These are phyloP conservation scores for Columbina picui DNA, from an alignment of 2,113 vertebrate genomes.

Conservation along the genomic window DNA sequence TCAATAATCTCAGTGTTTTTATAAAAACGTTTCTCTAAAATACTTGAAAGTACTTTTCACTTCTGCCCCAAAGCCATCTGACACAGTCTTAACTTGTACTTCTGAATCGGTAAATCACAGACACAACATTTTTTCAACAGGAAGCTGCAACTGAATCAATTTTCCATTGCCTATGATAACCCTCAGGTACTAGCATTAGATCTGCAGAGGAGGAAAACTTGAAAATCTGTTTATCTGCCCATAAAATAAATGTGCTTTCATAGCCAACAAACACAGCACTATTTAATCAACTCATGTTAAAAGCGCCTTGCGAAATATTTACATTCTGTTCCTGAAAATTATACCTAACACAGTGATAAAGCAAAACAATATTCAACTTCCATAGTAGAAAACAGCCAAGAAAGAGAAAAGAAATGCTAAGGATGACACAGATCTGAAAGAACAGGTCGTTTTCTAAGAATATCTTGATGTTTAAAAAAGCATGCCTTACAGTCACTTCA, in stretches of 20 bases:
- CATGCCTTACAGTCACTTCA: background rate
- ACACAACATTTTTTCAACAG: background rate
- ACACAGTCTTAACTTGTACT: background rate
- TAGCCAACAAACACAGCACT: background rate
- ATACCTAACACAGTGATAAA: background rate
- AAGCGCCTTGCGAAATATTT: background rate
- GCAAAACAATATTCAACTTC: background rate
- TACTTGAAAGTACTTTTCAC: background rate
- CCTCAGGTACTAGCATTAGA: background rate
- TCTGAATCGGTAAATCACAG: background rate
- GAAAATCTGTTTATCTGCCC: background rate
- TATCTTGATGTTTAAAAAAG: background rate
- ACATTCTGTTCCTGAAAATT: background rate
- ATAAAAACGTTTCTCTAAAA: background rate
- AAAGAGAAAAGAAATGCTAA: background rate
- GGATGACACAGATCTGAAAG: background rate
- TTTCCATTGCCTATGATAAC: background rate
- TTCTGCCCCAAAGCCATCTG: rapidly evolving
- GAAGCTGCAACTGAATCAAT: background rate
- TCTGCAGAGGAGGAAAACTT: background rate
- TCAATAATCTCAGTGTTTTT: background rate
- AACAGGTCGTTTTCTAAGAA: background rate
- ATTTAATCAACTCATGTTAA: background rate
- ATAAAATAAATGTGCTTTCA: background rate
- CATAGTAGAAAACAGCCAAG: background rate